phyloP scores from a whole-genome alignment of 2,797 vertebrate species.

The Oceanodroma leucorhoa region DNA sequence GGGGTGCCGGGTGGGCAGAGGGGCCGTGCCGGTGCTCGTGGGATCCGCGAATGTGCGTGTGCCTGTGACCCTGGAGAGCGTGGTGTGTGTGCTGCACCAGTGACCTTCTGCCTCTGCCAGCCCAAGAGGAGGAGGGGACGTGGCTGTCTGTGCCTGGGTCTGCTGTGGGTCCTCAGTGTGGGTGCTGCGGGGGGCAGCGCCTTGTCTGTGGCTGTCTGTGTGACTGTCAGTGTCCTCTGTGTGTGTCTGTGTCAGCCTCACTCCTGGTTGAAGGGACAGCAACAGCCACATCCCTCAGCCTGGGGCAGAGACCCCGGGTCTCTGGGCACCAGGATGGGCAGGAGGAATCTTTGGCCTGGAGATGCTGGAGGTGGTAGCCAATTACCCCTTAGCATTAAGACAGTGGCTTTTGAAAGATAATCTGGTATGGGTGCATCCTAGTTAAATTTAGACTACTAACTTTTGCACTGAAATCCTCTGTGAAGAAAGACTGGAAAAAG shows the following conservation, averaged over 20 bases:
- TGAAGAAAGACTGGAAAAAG: not conserved
- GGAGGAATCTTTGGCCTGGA: not conserved
- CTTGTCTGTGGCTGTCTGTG: not conserved
- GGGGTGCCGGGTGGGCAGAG: fast-evolving
- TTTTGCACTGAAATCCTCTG: not conserved
- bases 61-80: fast-evolving
- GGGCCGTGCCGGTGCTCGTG: fast-evolving
- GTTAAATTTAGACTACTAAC: not conserved
- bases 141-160: not conserved
- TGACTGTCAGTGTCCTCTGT: too few species aligned
- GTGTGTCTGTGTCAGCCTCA: not conserved
- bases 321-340: too few species aligned
- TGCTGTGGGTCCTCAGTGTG: not conserved
- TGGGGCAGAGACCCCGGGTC: not conserved
- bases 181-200: fast-evolving
- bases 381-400: not conserved
- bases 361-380: not conserved
- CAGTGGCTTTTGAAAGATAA: not conserved
- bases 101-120: not conserved
- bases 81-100: not conserved
- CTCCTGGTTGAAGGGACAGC: not conserved
- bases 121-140: fast-evolving
- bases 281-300: not conserved
- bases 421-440: not conserved
- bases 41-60: fast-evolving